Conservation (phyloP, 2,113 vertebrate species). For the Limnothrissa miodon region DNA sequence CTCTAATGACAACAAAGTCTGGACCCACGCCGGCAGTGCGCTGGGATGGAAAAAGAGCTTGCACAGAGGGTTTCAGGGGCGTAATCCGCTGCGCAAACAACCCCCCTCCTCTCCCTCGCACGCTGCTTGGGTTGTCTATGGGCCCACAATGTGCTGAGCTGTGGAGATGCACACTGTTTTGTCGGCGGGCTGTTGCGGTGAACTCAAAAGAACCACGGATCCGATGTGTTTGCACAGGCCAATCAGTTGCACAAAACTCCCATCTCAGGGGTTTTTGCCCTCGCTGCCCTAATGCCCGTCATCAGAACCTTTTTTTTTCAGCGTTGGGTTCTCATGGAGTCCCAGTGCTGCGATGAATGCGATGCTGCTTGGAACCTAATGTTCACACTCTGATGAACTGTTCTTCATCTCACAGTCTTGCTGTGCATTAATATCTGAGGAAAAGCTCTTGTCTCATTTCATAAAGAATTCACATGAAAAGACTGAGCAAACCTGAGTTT, state of each 20-base stretch:
- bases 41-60: constrained; percentile 51
- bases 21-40: constrained; percentile 27
- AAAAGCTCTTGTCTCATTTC: background rate
- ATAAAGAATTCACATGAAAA: too few relatives aligned
- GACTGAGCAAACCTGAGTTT: too few relatives aligned
- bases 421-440: background rate
- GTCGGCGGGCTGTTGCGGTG: background rate
- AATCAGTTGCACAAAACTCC: constrained; percentile 4
- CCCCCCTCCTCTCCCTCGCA: background rate
- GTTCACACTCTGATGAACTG: background rate
- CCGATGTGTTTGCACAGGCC: constrained; percentile 40
- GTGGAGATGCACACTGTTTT: constrained; percentile 55
- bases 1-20: constrained; percentile 38
- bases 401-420: background rate
- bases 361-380: background rate
- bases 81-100: constrained; percentile 51
- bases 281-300: background rate
- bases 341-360: background rate
- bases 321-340: background rate
- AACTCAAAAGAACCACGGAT: background rate
- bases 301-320: too few relatives aligned
- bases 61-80: constrained; percentile 31
- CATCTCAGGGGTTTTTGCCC: background rate
- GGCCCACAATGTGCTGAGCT: constrained; percentile 55
- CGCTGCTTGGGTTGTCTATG: constrained; percentile 32